Base-by-base conservation (phyloP, 1,140 invertebrate genomes). In the Rhynchophorus ferrugineus region DNA sequence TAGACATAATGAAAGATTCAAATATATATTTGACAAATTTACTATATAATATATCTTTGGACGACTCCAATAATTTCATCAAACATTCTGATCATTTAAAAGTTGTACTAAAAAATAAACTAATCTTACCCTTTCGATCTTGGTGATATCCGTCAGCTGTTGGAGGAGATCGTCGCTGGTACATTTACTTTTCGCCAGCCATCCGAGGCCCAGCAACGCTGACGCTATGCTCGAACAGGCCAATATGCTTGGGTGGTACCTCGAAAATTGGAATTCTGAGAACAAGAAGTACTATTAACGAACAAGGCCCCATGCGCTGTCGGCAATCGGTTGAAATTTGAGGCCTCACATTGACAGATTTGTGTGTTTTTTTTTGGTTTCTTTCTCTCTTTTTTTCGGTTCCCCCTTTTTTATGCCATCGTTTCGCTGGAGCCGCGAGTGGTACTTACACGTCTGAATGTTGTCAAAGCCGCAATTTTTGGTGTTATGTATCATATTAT, bases 221-320 rank as follows among this genome's bases (percentile, higher is more conserved):
- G 89, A 86, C 1, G 85, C 87, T 37, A 95, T 79, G 66, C 86
- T 84, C 20, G 88, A 85, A 8, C 85, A 84, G 17, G 91, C 90
- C 43, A 94, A 84, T 66, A 89, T 89, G 62, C 89, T 92, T 9
- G 91, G 84, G 34, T 88, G 83, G 68, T 88, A 89, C 71, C 84
- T 78, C 13, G 84, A 85, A 70, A 94, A 95, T 63, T 85, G 82
- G 70, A 87, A 88, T 73, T 94, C 91, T 92, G 81, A 6, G 73
- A 80, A 70, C 71, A 72, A 73, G 69, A 62, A 61, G 67, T 64
- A 57, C 37, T 13, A 19, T 38, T 38, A 38, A 38, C 5, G 24
- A 29, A 29, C 24, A 13, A 11, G 5, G 24, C 24, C 24, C 24
- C 24, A 11, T 5, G 24, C 24, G 24, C 5, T 29, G 5, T 29